Evolutionary conservation across 2,797 vertebrate species (phyloP), one percentile per base, ranked within the genome.

Genomic region (Typhlichthys subterraneus): DNA sequence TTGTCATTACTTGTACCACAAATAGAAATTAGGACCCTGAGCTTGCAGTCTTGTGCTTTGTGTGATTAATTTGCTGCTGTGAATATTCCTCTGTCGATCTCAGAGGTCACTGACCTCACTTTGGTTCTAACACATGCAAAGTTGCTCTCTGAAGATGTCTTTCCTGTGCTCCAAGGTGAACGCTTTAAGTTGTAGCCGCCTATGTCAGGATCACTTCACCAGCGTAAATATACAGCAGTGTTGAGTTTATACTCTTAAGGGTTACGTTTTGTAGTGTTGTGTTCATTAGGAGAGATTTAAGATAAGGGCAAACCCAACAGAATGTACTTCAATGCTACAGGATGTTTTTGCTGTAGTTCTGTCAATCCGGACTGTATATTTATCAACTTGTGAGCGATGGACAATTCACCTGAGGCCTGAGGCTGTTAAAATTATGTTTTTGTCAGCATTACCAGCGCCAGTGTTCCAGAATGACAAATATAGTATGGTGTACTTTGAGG

Each of bases 31-130:
- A 70, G 19, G 42, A 31, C 58, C 55, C 49, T 57, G 14, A 65
- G 52, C 48, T 69, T 67, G 56, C 61, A 76, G 6, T 72, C 38
- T 57, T 56, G 60, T 15, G 50, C n/a, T 17, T 9, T 1, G 17
- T 49, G 33, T 15, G 50, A 64, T 76, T 64, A 3, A 70, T 76
- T 74, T 57, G 14, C 33, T 55, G 19, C 67, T 69, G 58, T 72
- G 45, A 59, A 57, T 70, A 76, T 71, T 66, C 57, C 23, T 65
- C 10, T 45, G 14, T 59, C 63, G 29, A 56, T 54, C 59, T 68
- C 48, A 29, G 31, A 76, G 75, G 64, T 76, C 69, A 52, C 19
- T 38, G 61, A 76, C 74, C 61, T 83, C 67, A 70, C 52, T 76
- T 73, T 65, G 50, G 56, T 70, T 67, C 23, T 72, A 70, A 60